Evolutionary conservation across 2,888 invertebrate genomes (phyloP), one percentile per base, ranked within the genome.

Genomic region (Aphelenchoides bicaudatus): DNA sequence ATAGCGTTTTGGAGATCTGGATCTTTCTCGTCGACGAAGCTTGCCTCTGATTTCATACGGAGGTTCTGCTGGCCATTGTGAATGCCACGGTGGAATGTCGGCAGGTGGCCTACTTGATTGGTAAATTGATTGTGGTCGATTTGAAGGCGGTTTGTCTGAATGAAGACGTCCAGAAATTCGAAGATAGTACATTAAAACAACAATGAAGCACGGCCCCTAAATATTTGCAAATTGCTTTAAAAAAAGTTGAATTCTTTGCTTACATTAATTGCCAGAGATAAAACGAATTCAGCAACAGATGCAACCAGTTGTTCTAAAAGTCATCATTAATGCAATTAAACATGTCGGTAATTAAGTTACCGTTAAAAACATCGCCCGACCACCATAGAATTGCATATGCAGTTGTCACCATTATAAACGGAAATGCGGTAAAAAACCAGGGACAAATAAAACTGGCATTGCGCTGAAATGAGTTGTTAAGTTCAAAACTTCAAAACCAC

Each of bases 361-460:
- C n/a, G 48, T 70, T 75, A 65, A 77, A 76, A 29, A 77, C 64
- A 54, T 76, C 76, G 25, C 75, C 75, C 29, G 59, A 53, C 76
- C 76, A 76, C 76, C 76, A 76, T 3, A 76, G 48, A 0, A 76
- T 71, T 4, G 74, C 68, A 48, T 77, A 76, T 1, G 71, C 70
- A 1, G 74, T 77, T 6, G 67, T 67, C 61, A 75, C 62, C 10
- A 71, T 61, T 39, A 74, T 68, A 8, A 72, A 52, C 8, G 70
- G 68, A 1, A 63, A 58, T 3, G 65, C 64, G 0, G 76, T 69
- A 63, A 66, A 66, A 46, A 76, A 73, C 69, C 71, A 76, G 2
- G 75, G 72, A 59, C 68, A 68, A 38, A 77, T 65, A 10, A 66
- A 63, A 19, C 64, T 63, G 53, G 66, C 59, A 5, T 56, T 34